phyloP scores from a whole-genome alignment of 2,113 vertebrate species.

The Menura novaehollandiae region DNA sequence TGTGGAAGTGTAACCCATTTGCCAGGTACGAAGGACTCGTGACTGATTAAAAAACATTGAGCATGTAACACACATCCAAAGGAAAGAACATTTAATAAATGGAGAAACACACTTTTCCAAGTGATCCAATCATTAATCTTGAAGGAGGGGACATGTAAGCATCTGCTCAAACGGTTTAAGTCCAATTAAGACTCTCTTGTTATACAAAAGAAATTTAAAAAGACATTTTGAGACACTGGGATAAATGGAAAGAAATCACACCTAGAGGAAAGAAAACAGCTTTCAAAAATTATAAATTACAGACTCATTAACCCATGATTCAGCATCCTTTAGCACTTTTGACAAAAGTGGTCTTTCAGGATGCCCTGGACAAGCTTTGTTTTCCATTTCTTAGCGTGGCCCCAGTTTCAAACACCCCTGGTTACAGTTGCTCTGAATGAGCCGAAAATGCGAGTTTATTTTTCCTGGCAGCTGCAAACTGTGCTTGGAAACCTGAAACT shows the following conservation, averaged over 20 bases:
- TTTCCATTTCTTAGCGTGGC: background rate
- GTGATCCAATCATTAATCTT: background rate
- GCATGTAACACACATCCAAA: background rate
- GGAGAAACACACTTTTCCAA: background rate
- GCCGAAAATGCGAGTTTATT: constrained; percentile 72
- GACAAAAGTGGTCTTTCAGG: background rate
- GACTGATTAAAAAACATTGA: background rate
- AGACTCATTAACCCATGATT: background rate
- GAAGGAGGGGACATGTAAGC: accelerated
- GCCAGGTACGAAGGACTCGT: background rate
- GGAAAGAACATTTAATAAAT: background rate
- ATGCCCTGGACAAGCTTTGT: background rate
- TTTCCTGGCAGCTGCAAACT: constrained; percentile 76
- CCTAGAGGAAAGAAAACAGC: background rate
- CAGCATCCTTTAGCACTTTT: background rate
- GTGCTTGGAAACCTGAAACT: constrained; percentile 79
- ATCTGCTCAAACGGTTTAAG: background rate
- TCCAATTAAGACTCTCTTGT: background rate
- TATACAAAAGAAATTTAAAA: background rate
- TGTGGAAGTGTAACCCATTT: background rate
- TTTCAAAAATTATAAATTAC: background rate
- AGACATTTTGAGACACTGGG: background rate
- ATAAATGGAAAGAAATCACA: background rate
- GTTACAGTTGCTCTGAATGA: constrained; percentile 63
- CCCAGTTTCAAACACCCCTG: constrained; percentile 34